Base-by-base conservation (phyloP, 2,797 vertebrate species). In the Spea hammondii region DNA sequence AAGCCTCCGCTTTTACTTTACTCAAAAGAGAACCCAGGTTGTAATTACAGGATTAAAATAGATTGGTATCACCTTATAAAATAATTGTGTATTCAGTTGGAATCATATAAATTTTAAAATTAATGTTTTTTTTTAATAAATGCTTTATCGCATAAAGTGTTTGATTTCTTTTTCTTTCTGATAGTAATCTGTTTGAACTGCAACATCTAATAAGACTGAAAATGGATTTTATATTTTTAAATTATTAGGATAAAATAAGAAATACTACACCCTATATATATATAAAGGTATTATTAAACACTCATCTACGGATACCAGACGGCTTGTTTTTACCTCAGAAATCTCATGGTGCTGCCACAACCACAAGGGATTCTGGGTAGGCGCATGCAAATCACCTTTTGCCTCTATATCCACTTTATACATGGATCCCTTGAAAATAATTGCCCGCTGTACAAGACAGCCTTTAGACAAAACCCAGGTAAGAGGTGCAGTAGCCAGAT, bases 11-110 rank as follows among this genome's bases (percentile, higher is more conserved):
- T 74, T 72, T 77, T 54, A 82, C 70, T 59, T 69, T 72, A 77
- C 72, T 82, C 79, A 77, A 73, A 73, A 72, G 79, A 44, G 69
- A 76, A 69, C 69, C 74, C 53, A 47, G 74, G 48, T 62, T 68
- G 65, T 82, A 77, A 82, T 82, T 77, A 77, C 62, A 72, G 53
- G 69, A 64, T 48, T 72, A 69, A 82, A 82, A 77, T 77, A 81
- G 79, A 77, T 82, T 69, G 71, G 57, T 80, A 80, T 81, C 79
- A 68, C 79, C 68, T 51, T 50, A 68, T 53, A 77, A 72, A 72
- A 67, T 67, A 49, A 77, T 60, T 72, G 62, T 54, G 70, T 48
- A 57, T 76, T 51, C 70, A 77, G 72, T 62, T 68, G 70, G 74
- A 49, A 51, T 74, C 62, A 64, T 73, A 55, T 75, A n/a, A 32